Conservation (phyloP, 2,113 vertebrate species). For the Phylloscopus trochilus region DNA sequence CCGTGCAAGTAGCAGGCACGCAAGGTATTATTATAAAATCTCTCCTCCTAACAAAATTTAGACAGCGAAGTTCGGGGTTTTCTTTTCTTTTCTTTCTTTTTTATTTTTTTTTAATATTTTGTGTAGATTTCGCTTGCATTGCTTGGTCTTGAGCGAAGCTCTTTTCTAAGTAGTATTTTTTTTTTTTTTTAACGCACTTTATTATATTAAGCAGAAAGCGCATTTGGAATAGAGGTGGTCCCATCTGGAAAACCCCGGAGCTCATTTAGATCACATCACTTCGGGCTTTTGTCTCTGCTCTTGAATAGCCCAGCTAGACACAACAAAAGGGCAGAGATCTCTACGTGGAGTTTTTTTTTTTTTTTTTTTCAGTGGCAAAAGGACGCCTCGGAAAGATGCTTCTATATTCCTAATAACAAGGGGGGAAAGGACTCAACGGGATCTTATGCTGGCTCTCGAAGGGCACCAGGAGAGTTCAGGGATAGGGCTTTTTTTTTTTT, state of each 20-base stretch:
- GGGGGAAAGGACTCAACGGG: neutral
- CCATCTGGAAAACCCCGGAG: conserved; percentile 91
- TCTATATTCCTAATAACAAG: conserved; percentile 9
- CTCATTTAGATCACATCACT: conserved; percentile 92
- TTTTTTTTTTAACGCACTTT: neutral
- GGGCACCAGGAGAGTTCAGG: conserved; percentile 4
- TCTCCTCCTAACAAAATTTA: neutral
- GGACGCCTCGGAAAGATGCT: conserved; percentile 56
- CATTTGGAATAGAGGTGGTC: conserved; percentile 77
- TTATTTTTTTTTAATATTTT: neutral
- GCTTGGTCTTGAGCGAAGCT: neutral
- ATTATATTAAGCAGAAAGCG: conserved; percentile 49
- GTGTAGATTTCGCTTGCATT: neutral
- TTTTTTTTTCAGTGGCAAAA: conserved; percentile 50
- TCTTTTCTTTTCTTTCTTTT: no score
- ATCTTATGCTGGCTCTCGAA: conserved; percentile 28
- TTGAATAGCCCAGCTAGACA: conserved; percentile 72
- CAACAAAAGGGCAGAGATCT: conserved; percentile 73
- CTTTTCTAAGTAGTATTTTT: neutral
- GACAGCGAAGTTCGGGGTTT: neutral
- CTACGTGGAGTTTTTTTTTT: conserved; percentile 51
- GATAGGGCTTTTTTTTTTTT: no score
- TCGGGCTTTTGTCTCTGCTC: conserved; percentile 87
- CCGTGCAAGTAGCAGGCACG: neutral
- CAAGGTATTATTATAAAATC: neutral